These are phyloP conservation scores for Falco columbarius DNA, from an alignment of 2,797 vertebrate species.

Conservation along the genomic window DNA sequence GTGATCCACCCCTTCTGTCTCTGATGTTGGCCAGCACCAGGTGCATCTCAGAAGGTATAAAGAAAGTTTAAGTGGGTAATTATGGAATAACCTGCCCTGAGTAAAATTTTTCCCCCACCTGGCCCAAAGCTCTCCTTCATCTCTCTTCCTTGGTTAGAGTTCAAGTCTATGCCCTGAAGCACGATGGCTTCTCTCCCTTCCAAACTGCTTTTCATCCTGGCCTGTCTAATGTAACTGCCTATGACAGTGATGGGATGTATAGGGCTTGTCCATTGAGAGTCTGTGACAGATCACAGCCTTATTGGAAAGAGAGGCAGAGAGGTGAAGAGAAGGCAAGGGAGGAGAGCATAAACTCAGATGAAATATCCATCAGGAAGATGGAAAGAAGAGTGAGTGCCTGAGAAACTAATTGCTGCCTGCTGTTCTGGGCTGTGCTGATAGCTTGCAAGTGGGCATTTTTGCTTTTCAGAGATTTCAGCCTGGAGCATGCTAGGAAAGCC, in stretches of 20 bases:
- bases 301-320: slow-evolving; percentile 35
- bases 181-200: slow-evolving; percentile 42
- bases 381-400: slow-evolving; percentile 34
- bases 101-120: slow-evolving; percentile 17
- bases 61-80: slow-evolving; percentile 56
- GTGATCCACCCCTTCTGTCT: slow-evolving; percentile 26
- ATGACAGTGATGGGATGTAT: slow-evolving; percentile 60
- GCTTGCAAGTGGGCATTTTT: slow-evolving; percentile 35
- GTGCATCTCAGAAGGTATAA: slow-evolving; percentile 30
- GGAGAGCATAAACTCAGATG: slow-evolving; percentile 48
- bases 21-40: slow-evolving; percentile 52
- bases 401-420: slow-evolving; percentile 56
- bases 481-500: background rate
- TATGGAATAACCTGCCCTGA: slow-evolving; percentile 38
- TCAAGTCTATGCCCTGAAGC: slow-evolving; percentile 54
- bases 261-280: slow-evolving; percentile 57
- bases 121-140: slow-evolving; percentile 59
- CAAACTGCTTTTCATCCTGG: slow-evolving; percentile 37
- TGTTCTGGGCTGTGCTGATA: slow-evolving; percentile 39
- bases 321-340: slow-evolving; percentile 1
- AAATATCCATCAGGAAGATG: slow-evolving; percentile 62
- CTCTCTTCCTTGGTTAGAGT: slow-evolving; percentile 40
- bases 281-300: slow-evolving; percentile 55
- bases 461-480: slow-evolving; percentile 47
- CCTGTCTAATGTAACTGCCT: slow-evolving; percentile 52